Percentiles rank a stretch among this genome's conserved stretches.
phyloP scores from a whole-genome alignment of 1,140 invertebrate genomes.

The Trinorchestia longiramus region DNA sequence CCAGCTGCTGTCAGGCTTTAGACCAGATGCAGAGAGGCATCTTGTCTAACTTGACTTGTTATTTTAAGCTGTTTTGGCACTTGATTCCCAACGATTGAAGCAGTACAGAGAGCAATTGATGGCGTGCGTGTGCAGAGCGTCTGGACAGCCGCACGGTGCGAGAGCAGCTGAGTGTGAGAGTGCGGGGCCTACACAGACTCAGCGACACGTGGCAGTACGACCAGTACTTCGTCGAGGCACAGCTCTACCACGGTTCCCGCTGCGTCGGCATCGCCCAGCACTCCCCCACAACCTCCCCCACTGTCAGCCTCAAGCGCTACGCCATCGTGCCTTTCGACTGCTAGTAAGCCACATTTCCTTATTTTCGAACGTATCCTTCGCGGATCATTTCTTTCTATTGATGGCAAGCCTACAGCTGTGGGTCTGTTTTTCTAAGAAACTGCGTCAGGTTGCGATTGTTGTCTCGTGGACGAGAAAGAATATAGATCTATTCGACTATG shows the following conservation, averaged over 20 bases:
- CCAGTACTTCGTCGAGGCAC: slow-evolving; percentile 84
- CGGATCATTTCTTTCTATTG: no score
- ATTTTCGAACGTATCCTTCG: no score
- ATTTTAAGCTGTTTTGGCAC: no score
- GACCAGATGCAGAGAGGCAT: not conserved
- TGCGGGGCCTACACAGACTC: slow-evolving; percentile 86
- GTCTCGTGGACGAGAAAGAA: no score
- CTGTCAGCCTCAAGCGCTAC: slow-evolving; percentile 77
- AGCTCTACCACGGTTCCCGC: slow-evolving; percentile 88
- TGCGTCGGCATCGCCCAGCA: slow-evolving; percentile 79
- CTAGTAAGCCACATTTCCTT: slow-evolving; percentile 58
- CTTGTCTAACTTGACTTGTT: no score
- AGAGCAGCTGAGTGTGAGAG: slow-evolving; percentile 84
- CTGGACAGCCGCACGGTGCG: slow-evolving; percentile 75
- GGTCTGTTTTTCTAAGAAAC: no score
- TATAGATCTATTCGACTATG: no score
- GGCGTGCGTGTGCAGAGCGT: slow-evolving; percentile 59
- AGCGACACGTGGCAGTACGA: slow-evolving; percentile 84
- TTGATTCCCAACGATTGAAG: no score
- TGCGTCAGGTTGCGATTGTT: no score
- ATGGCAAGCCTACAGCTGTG: not conserved
- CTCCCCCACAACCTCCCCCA: slow-evolving; percentile 77
- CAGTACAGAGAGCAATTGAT: not conserved
- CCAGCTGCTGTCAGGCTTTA: not conserved
- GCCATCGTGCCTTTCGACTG: slow-evolving; percentile 83